Conservation (phyloP, 2,888 invertebrate species). For the Zaprionus obscuricornis region DNA sequence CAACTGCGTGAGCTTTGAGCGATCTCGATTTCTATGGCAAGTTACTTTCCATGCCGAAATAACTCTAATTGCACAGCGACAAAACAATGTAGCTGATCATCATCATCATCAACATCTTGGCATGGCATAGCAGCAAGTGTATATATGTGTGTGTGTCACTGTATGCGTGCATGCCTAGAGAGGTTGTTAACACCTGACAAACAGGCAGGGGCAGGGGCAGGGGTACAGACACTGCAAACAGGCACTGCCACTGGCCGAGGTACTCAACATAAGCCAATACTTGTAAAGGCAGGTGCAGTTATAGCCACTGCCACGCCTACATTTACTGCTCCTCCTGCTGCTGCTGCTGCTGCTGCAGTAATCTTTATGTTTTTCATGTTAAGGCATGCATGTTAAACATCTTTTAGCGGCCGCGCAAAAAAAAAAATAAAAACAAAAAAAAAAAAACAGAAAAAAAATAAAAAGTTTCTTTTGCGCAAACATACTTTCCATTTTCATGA, state of each 20-base stretch:
- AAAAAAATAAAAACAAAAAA: too few relatives aligned
- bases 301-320: too few relatives aligned
- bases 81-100: constrained; percentile 34
- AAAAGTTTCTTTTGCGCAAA: constrained; percentile 69
- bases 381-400: constrained; percentile 74
- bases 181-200: constrained; percentile 70
- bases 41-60: constrained; percentile 59
- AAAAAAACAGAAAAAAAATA: too few relatives aligned
- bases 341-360: constrained; percentile 44
- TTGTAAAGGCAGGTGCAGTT: too few relatives aligned
- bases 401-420: constrained; percentile 40
- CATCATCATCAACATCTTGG: constrained; percentile 12
- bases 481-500: constrained; percentile 76
- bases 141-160: constrained; percentile 1
- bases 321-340: too few relatives aligned
- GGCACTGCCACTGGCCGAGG: too few relatives aligned
- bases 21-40: constrained; percentile 18
- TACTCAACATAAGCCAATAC: too few relatives aligned
- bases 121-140: constrained; percentile 39
- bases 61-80: constrained; percentile 50
- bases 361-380: constrained; percentile 67
- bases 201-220: constrained; percentile 8
- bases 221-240: background rate
- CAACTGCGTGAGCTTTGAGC: too few relatives aligned
- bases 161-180: constrained; percentile 12